These are phyloP conservation scores for Trematomus loennbergii DNA, from an alignment of 2,113 vertebrate species.

Conservation along the genomic window DNA sequence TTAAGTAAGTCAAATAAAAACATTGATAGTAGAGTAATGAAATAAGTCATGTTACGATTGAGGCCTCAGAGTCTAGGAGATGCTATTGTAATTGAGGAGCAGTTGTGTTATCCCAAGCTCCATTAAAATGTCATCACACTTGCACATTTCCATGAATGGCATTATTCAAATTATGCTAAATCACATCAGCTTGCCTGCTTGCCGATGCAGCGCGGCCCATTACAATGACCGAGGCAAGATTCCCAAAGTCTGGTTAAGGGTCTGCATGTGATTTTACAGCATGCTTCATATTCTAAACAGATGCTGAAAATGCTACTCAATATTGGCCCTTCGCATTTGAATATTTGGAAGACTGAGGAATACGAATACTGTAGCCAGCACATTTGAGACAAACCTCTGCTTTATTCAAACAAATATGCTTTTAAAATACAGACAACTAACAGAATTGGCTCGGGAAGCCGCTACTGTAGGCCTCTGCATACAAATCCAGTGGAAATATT, in stretches of 20 bases:
- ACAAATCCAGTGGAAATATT: constrained; percentile 10
- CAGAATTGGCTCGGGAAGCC: constrained; percentile 9
- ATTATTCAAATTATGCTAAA: constrained; percentile 88
- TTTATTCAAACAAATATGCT: constrained; percentile 46
- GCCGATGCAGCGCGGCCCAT: constrained; percentile 78
- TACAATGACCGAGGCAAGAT: constrained; percentile 78
- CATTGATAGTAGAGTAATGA: constrained; percentile 72
- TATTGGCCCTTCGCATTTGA: constrained; percentile 43
- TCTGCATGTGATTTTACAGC: constrained; percentile 66
- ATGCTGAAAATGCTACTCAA: constrained; percentile 54
- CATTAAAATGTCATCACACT: constrained; percentile 84
- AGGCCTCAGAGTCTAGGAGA: constrained; percentile 52
- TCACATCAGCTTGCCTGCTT: constrained; percentile 82
- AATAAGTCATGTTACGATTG: constrained; percentile 65
- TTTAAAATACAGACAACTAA: constrained; percentile 40
- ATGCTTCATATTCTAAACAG: constrained; percentile 69
- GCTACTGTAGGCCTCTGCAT: constrained; percentile 1
- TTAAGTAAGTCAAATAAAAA: constrained; percentile 66
- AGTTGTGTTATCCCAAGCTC: constrained; percentile 78
- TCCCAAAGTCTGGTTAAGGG: constrained; percentile 68
- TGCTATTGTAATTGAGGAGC: constrained; percentile 76
- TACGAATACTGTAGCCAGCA: constrained; percentile 29
- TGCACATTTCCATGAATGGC: constrained; percentile 84
- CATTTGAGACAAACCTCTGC: constrained; percentile 42
- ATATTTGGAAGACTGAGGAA: constrained; percentile 43